Evolutionary conservation across 2,113 vertebrate species (phyloP).

Genomic region (Fulica atra): DNA sequence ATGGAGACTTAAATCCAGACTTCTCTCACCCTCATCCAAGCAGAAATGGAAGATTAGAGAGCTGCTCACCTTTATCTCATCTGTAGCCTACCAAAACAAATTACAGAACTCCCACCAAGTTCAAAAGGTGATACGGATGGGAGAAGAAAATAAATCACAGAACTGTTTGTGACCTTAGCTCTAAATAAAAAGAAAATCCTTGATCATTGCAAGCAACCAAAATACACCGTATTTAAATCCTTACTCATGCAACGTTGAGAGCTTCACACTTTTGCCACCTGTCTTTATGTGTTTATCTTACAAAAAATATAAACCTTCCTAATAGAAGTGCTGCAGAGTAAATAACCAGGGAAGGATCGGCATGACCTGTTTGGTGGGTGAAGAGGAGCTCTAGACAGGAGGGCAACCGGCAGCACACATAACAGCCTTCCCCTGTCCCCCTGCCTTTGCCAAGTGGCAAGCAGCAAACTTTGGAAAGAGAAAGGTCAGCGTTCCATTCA

Average conservation of each 20-base stretch:
- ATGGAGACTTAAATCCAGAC: neutral
- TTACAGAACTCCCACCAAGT: neutral
- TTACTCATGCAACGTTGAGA: neutral
- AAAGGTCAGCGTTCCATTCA: constrained; percentile 28
- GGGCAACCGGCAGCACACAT: neutral
- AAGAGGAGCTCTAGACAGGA: neutral
- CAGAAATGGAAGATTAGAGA: neutral
- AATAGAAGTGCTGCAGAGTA: neutral
- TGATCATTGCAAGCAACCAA: neutral
- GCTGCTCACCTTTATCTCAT: neutral
- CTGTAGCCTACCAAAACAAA: neutral
- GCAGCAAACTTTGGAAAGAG: neutral
- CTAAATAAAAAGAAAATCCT: neutral
- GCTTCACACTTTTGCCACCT: neutral
- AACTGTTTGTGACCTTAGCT: neutral
- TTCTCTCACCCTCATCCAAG: neutral
- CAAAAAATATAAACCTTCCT: neutral
- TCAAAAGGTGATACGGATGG: neutral
- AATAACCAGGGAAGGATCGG: accelerated
- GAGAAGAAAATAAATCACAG: neutral
- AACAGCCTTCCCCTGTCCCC: neutral
- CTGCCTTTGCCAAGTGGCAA: neutral
- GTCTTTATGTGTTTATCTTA: neutral
- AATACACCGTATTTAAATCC: neutral
- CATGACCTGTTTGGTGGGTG: neutral